These are phyloP conservation scores for Dendrolimus houi DNA, from an alignment of 2,888 invertebrate species.

Conservation along the genomic window DNA sequence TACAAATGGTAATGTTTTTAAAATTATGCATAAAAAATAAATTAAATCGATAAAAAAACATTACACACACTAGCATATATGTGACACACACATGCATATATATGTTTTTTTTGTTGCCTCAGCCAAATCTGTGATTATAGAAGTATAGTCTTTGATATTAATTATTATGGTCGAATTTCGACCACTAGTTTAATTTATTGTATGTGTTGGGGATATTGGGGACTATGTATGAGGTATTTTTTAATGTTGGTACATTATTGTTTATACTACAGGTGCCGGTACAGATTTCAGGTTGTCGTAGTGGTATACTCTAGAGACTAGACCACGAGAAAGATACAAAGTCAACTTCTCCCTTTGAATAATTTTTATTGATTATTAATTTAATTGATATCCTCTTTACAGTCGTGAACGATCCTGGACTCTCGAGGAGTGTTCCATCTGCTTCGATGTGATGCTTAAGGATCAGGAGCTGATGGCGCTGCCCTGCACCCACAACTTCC, in stretches of 20 bases:
- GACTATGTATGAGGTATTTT: neutral
- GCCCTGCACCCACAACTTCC: conserved; percentile 60
- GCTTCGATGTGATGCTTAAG: conserved; percentile 54
- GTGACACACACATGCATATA: too few relatives aligned
- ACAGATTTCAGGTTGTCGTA: neutral
- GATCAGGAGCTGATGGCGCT: conserved; percentile 43
- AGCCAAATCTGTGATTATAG: too few relatives aligned
- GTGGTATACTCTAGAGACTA: too few relatives aligned
- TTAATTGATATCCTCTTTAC: conserved; percentile 1
- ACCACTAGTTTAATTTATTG: too few relatives aligned
- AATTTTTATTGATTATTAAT: neutral
- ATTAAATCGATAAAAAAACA: too few relatives aligned
- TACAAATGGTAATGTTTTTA: too few relatives aligned
- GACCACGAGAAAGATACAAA: neutral
- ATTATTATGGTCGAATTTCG: too few relatives aligned
- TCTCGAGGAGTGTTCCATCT: conserved; percentile 60
- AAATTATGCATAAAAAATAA: too few relatives aligned
- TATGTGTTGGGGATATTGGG: too few relatives aligned
- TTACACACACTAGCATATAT: too few relatives aligned
- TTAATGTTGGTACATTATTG: conserved; percentile 4
- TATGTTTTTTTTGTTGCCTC: too few relatives aligned
- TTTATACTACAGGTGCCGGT: neutral
- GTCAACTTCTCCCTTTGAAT: neutral
- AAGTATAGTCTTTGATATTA: too few relatives aligned
- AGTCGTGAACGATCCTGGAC: conserved; percentile 57